Evolutionary conservation across 2,797 vertebrate species (phyloP), one percentile per base, ranked within the genome.

Genomic region (Rhodeus uyekii): DNA sequence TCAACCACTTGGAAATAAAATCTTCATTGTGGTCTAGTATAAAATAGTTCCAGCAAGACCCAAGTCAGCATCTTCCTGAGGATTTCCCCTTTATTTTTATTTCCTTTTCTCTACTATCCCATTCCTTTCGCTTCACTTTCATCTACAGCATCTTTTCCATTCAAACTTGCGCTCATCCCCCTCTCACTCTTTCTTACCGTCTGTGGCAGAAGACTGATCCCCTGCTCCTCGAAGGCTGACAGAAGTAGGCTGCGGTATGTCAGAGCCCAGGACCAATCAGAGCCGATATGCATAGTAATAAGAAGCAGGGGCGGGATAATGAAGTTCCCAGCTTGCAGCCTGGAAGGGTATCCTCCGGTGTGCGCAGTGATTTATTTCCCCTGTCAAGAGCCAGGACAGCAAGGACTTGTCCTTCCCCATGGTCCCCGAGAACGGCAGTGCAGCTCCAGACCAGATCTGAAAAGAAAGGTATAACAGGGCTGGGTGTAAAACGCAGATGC

Each of bases 241-340:
- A 98, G 96, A 98, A 98, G 95, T 96, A 96, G 96, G 95, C 95
- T 97, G 95, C 86, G 81, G 92, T 86, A 92, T 94, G 90, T 91
- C 91, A 89, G 91, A 86, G 89, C 90, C 92, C 89, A 84, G 89
- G 94, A 94, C 96, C 96, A 97, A 97, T 98, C 96, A 97, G 94
- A 93, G 92, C 91, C 94, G 93, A 95, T 96, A 96, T 98, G 96
- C 96, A 98, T 97, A 97, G 96, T 97, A 98, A 97, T 97, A 94
- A 95, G 94, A 95, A 94, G 96, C 96, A 97, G 95, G 96, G 97
- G 95, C 95, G 97, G 96, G 95, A 94, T 98, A 98, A 98, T 99
- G 97, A 98, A 98, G 96, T 99, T 98, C 97, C 96, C 97, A 98
- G 97, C 96, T 89, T 96, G 97, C 92, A 94, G 96, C 93, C 97